These are phyloP conservation scores for Myotis yumanensis DNA, from an alignment of 2,113 vertebrate species.

Conservation along the genomic window DNA sequence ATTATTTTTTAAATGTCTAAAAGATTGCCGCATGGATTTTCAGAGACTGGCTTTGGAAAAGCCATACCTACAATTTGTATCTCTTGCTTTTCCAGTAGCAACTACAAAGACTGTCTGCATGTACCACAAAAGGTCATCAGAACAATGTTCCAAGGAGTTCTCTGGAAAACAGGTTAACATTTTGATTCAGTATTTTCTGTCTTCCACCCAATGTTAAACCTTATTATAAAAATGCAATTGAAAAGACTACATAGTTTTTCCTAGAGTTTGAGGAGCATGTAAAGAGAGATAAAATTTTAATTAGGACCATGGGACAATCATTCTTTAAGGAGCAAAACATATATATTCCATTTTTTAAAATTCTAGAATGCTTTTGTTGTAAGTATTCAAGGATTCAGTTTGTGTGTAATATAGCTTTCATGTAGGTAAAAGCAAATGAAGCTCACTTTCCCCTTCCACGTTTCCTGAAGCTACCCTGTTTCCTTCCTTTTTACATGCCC, in stretches of 20 bases:
- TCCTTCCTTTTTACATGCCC: slow-evolving; percentile 72
- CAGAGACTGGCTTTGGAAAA: neutral
- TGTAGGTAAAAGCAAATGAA: slow-evolving; percentile 70
- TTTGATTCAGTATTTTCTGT: slow-evolving; percentile 16
- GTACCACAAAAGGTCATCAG: neutral
- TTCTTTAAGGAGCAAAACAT: neutral
- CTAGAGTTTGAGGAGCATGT: neutral
- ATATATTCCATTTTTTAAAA: neutral
- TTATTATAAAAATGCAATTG: slow-evolving; percentile 21
- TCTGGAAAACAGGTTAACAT: slow-evolving; percentile 30
- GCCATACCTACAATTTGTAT: neutral
- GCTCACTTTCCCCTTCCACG: slow-evolving; percentile 49
- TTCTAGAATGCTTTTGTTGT: slow-evolving; percentile 66
- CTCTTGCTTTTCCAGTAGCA: neutral
- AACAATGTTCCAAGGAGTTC: neutral
- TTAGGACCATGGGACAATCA: neutral
- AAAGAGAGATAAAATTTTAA: neutral
- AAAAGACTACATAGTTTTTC: neutral
- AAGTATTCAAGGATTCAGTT: neutral
- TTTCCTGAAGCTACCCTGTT: slow-evolving; percentile 76
- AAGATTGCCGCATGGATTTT: neutral
- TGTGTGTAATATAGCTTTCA: slow-evolving; percentile 43
- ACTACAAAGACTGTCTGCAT: neutral
- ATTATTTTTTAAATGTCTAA: neutral
- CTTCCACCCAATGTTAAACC: neutral